A percentile compares a stretch with the other conserved stretches of the same genome.
Evolutionary conservation across 2,113 vertebrate species (phyloP).

Genomic region (Bungarus multicinctus): DNA sequence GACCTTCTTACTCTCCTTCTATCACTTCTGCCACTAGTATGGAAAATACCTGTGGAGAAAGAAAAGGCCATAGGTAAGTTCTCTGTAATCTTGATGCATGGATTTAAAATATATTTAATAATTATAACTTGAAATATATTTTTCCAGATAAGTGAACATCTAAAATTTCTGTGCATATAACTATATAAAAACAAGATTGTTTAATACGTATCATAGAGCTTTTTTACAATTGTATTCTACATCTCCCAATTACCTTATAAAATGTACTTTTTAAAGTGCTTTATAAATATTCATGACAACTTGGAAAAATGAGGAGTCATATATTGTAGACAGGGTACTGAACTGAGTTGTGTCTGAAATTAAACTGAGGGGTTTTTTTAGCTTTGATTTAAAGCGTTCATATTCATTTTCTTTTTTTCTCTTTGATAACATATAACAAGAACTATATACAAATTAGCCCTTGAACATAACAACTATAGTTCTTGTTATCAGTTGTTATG

Average conservation of each 20-base stretch:
- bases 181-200: background rate
- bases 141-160: background rate
- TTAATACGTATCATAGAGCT: background rate
- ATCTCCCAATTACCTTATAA: background rate
- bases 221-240: background rate
- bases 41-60: slow-evolving; percentile 95
- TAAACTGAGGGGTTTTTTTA: background rate
- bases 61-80: slow-evolving; percentile 84
- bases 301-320: background rate
- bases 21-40: slow-evolving; percentile 91
- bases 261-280: background rate
- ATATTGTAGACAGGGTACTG: background rate
- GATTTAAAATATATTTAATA: background rate
- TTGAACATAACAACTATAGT: no score
- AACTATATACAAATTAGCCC: no score
- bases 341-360: background rate
- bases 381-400: background rate
- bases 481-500: background rate
- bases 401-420: no score
- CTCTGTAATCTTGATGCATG: background rate
- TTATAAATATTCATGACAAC: background rate
- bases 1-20: slow-evolving; percentile 93
- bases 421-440: no score
- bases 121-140: background rate
- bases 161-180: background rate